Percentiles rank a stretch among this genome's conserved stretches.
Conservation (phyloP, 2,797 vertebrate species). For the Rhinella marina region DNA sequence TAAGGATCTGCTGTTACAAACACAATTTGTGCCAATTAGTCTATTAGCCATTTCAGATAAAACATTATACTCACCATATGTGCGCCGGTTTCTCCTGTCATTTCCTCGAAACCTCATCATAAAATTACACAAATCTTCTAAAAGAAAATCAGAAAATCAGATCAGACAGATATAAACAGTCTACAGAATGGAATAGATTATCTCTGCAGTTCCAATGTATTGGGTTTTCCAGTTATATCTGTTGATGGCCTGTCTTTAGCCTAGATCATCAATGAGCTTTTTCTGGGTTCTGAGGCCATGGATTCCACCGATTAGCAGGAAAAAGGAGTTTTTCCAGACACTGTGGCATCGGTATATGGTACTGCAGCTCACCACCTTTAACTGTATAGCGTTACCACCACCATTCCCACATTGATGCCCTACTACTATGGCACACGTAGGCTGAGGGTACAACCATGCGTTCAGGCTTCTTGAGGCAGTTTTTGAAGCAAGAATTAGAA, state of each 20-base stretch:
- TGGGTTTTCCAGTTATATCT: not conserved
- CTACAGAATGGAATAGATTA: not conserved
- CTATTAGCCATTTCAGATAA: not conserved
- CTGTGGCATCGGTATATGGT: no score
- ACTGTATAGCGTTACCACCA: no score
- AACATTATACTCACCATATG: constrained; percentile 14
- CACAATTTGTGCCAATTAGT: not conserved
- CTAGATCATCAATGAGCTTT: not conserved
- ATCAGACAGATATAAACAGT: not conserved
- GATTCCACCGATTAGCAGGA: not conserved
- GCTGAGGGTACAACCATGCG: no score
- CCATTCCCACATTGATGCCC: no score
- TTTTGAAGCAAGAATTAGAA: no score
- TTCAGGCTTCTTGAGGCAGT: no score
- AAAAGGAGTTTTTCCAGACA: no score
- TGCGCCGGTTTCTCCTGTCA: not conserved
- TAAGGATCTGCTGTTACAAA: not conserved
- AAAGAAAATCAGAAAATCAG: not conserved
- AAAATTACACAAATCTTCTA: not conserved
- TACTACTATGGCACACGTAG: no score
- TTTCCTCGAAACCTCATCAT: not conserved
- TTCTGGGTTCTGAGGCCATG: not conserved
- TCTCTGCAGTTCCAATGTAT: not conserved
- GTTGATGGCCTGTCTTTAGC: not conserved
- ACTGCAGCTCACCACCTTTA: no score